Base-by-base conservation (phyloP, 30 jellyfish, hydroid and myxozoan genomes). In the Aurelia sp. region DNA sequence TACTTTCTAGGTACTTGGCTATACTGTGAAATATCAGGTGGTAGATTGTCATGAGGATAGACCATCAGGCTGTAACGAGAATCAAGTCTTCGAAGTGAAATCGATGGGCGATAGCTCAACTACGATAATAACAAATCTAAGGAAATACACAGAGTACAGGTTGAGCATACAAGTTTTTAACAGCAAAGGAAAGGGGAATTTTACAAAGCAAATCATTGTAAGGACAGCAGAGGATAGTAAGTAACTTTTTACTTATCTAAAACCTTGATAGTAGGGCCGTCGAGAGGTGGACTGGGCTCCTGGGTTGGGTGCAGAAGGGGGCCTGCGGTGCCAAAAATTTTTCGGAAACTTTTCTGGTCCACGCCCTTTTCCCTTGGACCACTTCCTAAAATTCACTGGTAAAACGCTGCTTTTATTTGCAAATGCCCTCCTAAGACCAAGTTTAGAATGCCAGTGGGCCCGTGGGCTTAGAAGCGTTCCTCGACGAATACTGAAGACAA, bases 181-280 rank as follows among this genome's bases (percentile, higher is more conserved):
- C 85, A 82, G 91, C 66, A 82, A 82, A 37, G 91, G 91, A 13
- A 74, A 50, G 63, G 91, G 91, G 47, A 57, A 57, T 22, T 82
- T 35, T 22, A 69, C 91, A 13, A 51, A 48, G 11, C 55, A 67
- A 3, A 71, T 82, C 71, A 41, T n/a, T 41, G 62, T 48, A 17
- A 82, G 66, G 31, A 82, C 91, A 3, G 91, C 53, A 57, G 91
- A 82, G 53, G 91, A 82, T 37, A 70, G 91, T 82, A 82, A 82
- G 91, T 82, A 16, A n/a, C 0, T 17, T 44, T 0, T 44, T n/a
- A n/a, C n/a, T n/a, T 1, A 44, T 44, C 10, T 8, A 37, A 37
- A 37, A n/a, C n/a, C n/a, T n/a, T n/a, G n/a, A n/a, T n/a, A n/a
- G n/a, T n/a, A n/a, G n/a, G n/a, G n/a, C n/a, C n/a, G n/a, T n/a